Evolutionary conservation across 2,888 invertebrate genomes (phyloP).

Genomic region (Exocentrus adspersus): DNA sequence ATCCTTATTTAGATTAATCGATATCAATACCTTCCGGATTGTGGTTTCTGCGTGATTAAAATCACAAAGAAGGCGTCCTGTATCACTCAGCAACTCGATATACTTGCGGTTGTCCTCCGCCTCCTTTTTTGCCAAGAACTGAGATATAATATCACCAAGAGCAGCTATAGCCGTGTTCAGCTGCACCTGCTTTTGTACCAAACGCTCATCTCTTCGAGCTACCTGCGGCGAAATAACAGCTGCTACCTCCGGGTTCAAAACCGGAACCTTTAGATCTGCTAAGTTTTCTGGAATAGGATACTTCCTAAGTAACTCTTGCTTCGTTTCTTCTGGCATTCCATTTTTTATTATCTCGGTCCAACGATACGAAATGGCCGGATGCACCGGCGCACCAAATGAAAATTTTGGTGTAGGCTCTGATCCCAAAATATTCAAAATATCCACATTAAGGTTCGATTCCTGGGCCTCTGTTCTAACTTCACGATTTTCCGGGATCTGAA

Average conservation of each 20-base stretch:
- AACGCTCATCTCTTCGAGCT: constrained; percentile 16
- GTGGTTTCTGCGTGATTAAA: constrained; percentile 24
- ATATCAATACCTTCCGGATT: constrained; percentile 23
- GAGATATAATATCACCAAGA: constrained; percentile 18
- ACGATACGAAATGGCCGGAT: background rate
- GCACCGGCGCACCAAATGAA: background rate
- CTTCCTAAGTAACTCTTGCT: constrained; percentile 10
- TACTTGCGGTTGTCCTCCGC: constrained; percentile 6
- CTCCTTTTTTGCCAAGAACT: constrained; percentile 15
- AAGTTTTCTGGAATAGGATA: constrained; percentile 16
- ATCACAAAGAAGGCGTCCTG: constrained; percentile 24
- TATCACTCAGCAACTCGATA: constrained; percentile 22
- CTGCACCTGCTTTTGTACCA: constrained; percentile 24
- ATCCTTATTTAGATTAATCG: constrained; percentile 24
- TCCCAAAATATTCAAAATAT: background rate
- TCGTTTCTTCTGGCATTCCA: constrained; percentile 13
- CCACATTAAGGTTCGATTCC: background rate
- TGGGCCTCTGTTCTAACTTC: no score
- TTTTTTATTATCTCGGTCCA: constrained; percentile 14
- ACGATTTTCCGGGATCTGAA: no score
- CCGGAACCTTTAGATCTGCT: background rate
- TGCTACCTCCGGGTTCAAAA: constrained; percentile 20
- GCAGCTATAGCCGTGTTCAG: constrained; percentile 25
- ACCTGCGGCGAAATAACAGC: constrained; percentile 10
- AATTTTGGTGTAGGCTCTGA: background rate